Base-by-base conservation (phyloP, 2,888 invertebrate genomes). In the Hirtodrosophila cameraria region DNA sequence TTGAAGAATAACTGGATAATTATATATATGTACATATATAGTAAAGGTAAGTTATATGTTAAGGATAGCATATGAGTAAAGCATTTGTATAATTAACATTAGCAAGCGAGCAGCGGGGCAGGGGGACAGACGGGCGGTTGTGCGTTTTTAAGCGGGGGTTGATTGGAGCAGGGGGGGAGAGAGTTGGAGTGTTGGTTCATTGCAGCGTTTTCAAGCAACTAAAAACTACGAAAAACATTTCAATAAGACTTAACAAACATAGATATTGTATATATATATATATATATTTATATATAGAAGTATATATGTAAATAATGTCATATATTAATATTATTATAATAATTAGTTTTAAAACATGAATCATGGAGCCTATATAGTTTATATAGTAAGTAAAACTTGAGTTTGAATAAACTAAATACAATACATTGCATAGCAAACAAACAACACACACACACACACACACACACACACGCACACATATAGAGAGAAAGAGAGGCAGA, bases 181-280 rank as follows among this genome's bases (percentile, higher is more conserved):
- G n/a, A 6, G 43, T 25, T 7, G 18, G n/a, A n/a, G n/a, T n/a
- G 33, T 5, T 13, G 25, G 12, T 16, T 55, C 25, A n/a, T 20
- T 61, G 25, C 18, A 35, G 35, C 12, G 15, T 36, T 16, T 41
- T 46, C 48, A 66, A 66, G 54, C 60, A 72, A 59, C 13, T 42
- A 55, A 25, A 43, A 55, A 15, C 46, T 55, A 79, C 48, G 42
- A 53, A 28, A 41, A 52, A 52, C 36, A 53, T 52, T 35, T 30
- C 31, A 18, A 65, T n/a, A 63, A 27, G 30, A 48, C 41, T 60
- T 16, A 66, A 36, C 50, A 52, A 49, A 58, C 31, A 57, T 13
- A 13, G 3, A 18, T 23, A 27, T 11, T 35, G 16, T n/a, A 25
- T 30, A 15, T 20, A 38, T 38, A 15, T 33, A 36, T 2, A 38